Evolutionary conservation across 2,797 vertebrate genomes (phyloP).

Genomic region (Pterois miles): DNA sequence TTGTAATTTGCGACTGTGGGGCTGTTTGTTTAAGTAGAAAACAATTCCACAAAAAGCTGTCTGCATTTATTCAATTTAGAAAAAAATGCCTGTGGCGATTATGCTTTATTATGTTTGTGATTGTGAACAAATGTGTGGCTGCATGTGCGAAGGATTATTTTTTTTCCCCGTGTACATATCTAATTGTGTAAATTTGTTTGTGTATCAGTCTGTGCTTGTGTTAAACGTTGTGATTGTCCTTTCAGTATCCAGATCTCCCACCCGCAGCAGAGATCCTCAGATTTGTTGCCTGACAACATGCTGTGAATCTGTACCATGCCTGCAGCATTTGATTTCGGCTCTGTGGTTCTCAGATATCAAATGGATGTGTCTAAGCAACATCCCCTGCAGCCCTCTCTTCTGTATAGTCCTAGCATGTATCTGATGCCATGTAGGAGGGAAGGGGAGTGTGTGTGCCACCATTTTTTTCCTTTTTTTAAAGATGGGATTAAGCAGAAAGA

Average conservation of each 20-base stretch:
- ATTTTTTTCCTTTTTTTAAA: constrained; percentile 17
- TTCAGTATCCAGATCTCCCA: constrained; percentile 31
- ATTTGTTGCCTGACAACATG: constrained; percentile 47
- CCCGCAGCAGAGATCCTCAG: constrained; percentile 32
- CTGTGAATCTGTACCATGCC: constrained; percentile 51
- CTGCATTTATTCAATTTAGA: constrained; percentile 68
- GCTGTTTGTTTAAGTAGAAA: constrained; percentile 76
- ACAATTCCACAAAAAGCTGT: constrained; percentile 73
- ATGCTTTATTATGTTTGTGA: constrained; percentile 24
- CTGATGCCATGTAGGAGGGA: constrained; percentile 32
- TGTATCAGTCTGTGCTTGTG: constrained; percentile 16
- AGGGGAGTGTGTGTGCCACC: constrained; percentile 14
- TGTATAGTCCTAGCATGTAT: constrained; percentile 47
- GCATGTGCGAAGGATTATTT: not conserved
- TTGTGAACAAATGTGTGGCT: constrained; percentile 4
- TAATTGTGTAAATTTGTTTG: constrained; percentile 50
- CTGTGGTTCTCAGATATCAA: constrained; percentile 59
- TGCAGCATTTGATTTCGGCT: constrained; percentile 55
- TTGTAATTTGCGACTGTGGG: constrained; percentile 78
- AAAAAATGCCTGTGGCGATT: constrained; percentile 47
- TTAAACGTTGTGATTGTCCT: constrained; percentile 43
- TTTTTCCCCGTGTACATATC: constrained; percentile 4
- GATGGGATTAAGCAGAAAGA: constrained; percentile 45
- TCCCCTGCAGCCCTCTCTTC: constrained; percentile 38
- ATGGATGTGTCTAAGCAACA: constrained; percentile 45